phyloP scores from a whole-genome alignment of 2,888 invertebrate genomes.

The Parnassius apollo region DNA sequence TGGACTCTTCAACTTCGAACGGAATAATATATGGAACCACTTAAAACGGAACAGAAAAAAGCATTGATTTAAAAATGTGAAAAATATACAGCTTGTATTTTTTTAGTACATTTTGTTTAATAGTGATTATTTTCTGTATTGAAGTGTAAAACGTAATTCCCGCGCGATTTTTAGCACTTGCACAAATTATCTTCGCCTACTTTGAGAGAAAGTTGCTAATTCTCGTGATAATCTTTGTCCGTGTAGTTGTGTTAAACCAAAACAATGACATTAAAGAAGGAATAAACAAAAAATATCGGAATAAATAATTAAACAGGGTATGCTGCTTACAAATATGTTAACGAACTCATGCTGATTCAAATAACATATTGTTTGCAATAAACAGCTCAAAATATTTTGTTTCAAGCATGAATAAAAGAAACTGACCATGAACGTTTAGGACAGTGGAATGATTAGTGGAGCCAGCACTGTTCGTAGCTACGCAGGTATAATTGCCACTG shows the following conservation, averaged over 20 bases:
- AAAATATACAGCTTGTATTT: constrained; percentile 28
- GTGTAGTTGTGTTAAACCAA: constrained; percentile 61
- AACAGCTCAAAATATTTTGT: constrained; percentile 44
- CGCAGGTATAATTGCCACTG: constrained; percentile 89
- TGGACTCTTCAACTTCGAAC: constrained; percentile 84
- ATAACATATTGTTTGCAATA: constrained; percentile 52
- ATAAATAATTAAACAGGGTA: constrained; percentile 47
- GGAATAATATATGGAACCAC: constrained; percentile 84
- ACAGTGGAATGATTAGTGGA: constrained; percentile 84
- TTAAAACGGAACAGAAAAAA: constrained; percentile 48
- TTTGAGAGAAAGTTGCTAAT: constrained; percentile 69
- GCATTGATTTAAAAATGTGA: constrained; percentile 27
- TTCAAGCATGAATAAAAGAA: constrained; percentile 48
- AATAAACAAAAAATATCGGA: constrained; percentile 37
- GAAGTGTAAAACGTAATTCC: constrained; percentile 75
- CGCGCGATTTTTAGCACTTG: constrained; percentile 79
- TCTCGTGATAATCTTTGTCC: constrained; percentile 67
- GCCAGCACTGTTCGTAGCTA: constrained; percentile 87
- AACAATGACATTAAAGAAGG: constrained; percentile 36
- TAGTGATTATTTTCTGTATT: constrained; percentile 78
- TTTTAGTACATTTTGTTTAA: constrained; percentile 26
- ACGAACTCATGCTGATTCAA: constrained; percentile 68
- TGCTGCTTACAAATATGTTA: constrained; percentile 50
- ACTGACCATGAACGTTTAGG: constrained; percentile 80
- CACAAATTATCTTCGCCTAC: constrained; percentile 71